Evolutionary conservation across 53 echinoderm and acorn worm genomes (phyloP), one percentile per base, ranked within the genome.

Genomic region (Hippasteria phrygiana): DNA sequence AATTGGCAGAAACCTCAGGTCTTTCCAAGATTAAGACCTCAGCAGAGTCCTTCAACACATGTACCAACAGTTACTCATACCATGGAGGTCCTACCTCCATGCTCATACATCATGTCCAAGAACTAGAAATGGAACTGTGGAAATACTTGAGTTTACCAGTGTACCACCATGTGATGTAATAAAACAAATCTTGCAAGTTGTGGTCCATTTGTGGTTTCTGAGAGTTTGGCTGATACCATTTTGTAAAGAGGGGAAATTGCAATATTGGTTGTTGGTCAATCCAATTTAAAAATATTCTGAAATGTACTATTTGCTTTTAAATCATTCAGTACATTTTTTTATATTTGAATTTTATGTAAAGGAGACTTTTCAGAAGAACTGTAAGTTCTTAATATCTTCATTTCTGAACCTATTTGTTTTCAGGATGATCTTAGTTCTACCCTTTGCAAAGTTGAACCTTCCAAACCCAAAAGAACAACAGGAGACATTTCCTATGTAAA

Each of bases 401-500:
- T n/a, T n/a, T n/a, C n/a, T n/a, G n/a, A n/a, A n/a, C n/a, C n/a
- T n/a, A n/a, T n/a, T n/a, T n/a, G n/a, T 47, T 47, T 73, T 28
- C 29, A 59, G 20, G 13, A 53, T 73, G 0, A 1, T 73, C 17
- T 40, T 7, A 40, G 0, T 56, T n/a, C 32, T 17, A 47, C 78
- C 78, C 27, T 38, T n/a, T 78, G 37, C 18, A 78, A 40, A 78
- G 28, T 78, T 56, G 62, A 78, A 18, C 53, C 24, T 36, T 78
- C 78, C 37, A 55, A 59, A 27, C 59, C 62, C 59, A 12, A 78
- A 78, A 78, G 56, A 78, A 78, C 78, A 78, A 78, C 39, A 62
- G 40, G 41, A 78, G 38, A 78, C 22, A 42, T 59, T 55, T 78
- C 26, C 59, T 56, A 40, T 78, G 1, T 37, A 59, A 38, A 78